phyloP scores from a whole-genome alignment of 2,113 vertebrate genomes.

The Salvelinus sp. region DNA sequence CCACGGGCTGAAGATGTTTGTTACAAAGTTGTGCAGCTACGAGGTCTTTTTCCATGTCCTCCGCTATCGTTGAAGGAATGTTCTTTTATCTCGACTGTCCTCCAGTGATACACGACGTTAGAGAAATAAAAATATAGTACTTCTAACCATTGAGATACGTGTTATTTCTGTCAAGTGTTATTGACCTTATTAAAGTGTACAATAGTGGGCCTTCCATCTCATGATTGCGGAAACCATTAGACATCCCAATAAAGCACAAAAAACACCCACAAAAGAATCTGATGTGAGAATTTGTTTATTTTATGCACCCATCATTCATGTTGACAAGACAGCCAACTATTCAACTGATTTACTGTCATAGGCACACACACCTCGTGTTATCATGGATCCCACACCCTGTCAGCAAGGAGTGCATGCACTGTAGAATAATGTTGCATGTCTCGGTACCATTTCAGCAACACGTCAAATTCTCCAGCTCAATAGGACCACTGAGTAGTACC shows the following conservation, averaged over 20 bases:
- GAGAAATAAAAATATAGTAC: no score
- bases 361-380: conserved; percentile 7
- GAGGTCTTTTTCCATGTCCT: not conserved
- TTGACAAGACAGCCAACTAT: conserved; percentile 12
- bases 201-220: not conserved
- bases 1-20: not conserved
- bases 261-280: conserved; percentile 2
- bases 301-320: conserved; percentile 42
- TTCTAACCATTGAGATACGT: no score
- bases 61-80: not conserved
- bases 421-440: conserved; percentile 33
- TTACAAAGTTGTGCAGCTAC: not conserved
- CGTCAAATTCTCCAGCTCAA: not conserved
- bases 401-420: conserved; percentile 8
- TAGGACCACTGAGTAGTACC: conserved; percentile 9
- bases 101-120: no score
- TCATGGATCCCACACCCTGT: conserved; percentile 26
- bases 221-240: not conserved
- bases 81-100: not conserved
- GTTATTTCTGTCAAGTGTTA: not conserved
- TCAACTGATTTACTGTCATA: conserved; percentile 27
- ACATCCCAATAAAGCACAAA: not conserved
- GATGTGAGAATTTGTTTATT: conserved; percentile 65
- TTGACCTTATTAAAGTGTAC: not conserved
- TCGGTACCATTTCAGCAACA: conserved; percentile 29